Percentiles rank a stretch among this genome's conserved stretches.
phyloP scores from a whole-genome alignment of 2,797 vertebrate species.

The Pipistrellus kuhlii region DNA sequence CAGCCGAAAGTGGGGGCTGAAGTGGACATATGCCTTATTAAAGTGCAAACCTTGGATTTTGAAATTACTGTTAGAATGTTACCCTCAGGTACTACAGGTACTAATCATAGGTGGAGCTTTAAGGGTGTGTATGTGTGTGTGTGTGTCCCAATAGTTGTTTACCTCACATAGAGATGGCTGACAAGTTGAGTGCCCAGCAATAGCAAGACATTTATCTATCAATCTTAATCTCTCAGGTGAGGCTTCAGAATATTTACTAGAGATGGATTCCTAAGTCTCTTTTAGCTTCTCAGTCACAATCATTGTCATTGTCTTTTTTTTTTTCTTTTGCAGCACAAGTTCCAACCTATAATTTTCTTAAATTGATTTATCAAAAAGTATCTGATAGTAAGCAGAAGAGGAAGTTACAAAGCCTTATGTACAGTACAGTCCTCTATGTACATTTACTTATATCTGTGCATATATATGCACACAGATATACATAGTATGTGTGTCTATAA shows the following conservation, averaged over 20 bases:
- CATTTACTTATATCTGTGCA: not conserved
- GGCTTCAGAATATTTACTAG: not conserved
- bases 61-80: not conserved
- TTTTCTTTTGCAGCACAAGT: not conserved
- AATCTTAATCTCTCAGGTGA: not conserved
- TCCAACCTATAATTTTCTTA: not conserved
- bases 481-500: not conserved
- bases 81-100: not conserved
- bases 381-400: not conserved
- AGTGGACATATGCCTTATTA: fast-evolving
- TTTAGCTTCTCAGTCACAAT: not conserved
- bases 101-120: not conserved
- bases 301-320: not conserved
- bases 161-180: not conserved
- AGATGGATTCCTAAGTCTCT: not conserved
- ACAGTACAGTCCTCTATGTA: not conserved
- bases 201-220: not conserved
- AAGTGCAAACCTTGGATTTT: not conserved
- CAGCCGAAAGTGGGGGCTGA: not conserved
- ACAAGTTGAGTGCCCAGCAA: not conserved
- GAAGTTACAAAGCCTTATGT: not conserved
- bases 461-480: not conserved
- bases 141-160: not conserved
- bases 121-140: not conserved
- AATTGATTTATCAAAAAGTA: constrained; percentile 21